phyloP scores from a whole-genome alignment of 2,888 invertebrate species.

The Ectemnius cavifrons region DNA sequence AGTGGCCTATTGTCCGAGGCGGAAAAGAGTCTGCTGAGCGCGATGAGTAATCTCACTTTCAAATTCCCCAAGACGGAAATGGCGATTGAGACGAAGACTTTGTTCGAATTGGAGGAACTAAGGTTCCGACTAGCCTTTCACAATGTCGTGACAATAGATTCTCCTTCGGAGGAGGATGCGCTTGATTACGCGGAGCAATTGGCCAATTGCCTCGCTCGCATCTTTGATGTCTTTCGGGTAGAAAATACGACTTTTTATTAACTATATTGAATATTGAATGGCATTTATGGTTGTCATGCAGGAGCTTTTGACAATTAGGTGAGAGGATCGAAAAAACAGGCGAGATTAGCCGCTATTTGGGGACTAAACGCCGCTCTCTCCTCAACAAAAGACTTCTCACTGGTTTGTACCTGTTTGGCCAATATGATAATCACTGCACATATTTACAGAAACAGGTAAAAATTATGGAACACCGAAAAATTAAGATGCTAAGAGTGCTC shows the following conservation, averaged over 20 bases:
- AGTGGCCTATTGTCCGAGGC: slow-evolving; percentile 77
- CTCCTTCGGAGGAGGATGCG: slow-evolving; percentile 65
- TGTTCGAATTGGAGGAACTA: slow-evolving; percentile 68
- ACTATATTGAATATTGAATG: no score
- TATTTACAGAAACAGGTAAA: slow-evolving; percentile 66
- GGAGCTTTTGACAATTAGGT: slow-evolving; percentile 42
- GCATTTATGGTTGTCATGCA: no score
- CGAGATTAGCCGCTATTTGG: slow-evolving; percentile 81
- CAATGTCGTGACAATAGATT: not conserved
- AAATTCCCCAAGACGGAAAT: slow-evolving; percentile 74
- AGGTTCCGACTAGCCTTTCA: slow-evolving; percentile 69
- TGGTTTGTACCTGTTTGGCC: slow-evolving; percentile 80
- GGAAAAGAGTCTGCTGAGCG: slow-evolving; percentile 69
- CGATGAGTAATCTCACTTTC: slow-evolving; percentile 76
- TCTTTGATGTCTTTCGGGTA: slow-evolving; percentile 78
- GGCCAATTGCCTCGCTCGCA: slow-evolving; percentile 76
- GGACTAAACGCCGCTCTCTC: slow-evolving; percentile 79
- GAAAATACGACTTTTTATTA: slow-evolving; percentile 7
- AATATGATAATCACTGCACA: slow-evolving; percentile 78
- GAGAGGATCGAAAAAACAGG: slow-evolving; percentile 76
- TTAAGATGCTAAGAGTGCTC: not conserved
- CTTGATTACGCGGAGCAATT: slow-evolving; percentile 78
- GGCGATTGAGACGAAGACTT: slow-evolving; percentile 63
- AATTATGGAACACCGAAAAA: not conserved
- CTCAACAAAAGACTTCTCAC: slow-evolving; percentile 79